These are phyloP conservation scores for Agrochola circellaris DNA, from an alignment of 2,888 invertebrate genomes.

Conservation along the genomic window DNA sequence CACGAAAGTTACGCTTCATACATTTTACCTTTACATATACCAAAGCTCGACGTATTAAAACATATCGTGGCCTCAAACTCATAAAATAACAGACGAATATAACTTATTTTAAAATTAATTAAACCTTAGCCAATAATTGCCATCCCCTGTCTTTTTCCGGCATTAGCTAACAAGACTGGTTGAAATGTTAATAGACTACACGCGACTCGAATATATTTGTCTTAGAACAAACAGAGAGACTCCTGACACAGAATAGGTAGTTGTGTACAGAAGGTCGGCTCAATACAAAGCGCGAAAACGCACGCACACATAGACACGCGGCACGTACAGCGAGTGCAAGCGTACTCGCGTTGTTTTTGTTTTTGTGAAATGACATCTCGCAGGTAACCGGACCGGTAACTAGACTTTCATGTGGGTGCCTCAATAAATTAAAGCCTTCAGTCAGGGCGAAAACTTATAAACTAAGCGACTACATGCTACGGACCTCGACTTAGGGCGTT, in stretches of 20 bases:
- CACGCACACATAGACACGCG: neutral
- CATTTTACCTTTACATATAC: neutral
- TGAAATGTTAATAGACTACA: conserved; percentile 48
- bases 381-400: too few species aligned
- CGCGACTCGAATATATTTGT: conserved; percentile 26
- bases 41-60: neutral
- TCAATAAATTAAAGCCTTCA: too few species aligned
- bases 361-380: too few species aligned
- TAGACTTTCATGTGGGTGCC: too few species aligned
- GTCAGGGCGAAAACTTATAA: too few species aligned
- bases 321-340: neutral
- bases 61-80: neutral
- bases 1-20: too few species aligned
- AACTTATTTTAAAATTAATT: conserved; percentile 11
- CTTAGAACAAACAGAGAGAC: conserved; percentile 43
- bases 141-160: conserved; percentile 25
- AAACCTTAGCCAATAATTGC: conserved; percentile 21
- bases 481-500: too few species aligned
- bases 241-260: conserved; percentile 2
- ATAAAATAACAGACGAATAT: neutral
- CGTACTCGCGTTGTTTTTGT: too few species aligned
- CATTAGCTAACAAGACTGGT: conserved; percentile 35
- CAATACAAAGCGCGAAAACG: neutral
- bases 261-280: neutral
- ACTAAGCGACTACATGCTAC: too few species aligned